Evolutionary conservation across 2,888 invertebrate species (phyloP).

Genomic region (Steinernema carpocapsae): DNA sequence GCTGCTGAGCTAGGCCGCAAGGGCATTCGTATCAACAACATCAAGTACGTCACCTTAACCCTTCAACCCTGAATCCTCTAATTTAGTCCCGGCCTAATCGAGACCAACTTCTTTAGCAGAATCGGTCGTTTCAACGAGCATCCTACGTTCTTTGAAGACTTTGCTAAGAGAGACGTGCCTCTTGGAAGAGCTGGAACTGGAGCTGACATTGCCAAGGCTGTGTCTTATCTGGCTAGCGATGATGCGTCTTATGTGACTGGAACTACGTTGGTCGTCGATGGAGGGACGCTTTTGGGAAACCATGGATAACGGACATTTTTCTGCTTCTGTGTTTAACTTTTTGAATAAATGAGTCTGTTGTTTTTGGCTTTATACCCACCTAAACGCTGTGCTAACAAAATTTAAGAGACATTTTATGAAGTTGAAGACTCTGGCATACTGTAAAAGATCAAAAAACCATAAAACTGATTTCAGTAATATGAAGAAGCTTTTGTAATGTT

Average conservation of each 20-base stretch:
- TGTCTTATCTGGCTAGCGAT: slow-evolving; percentile 83
- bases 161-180: not conserved
- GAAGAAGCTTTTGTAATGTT: too few species aligned
- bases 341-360: too few species aligned
- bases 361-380: too few species aligned
- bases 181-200: slow-evolving; percentile 39
- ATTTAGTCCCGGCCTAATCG: slow-evolving; percentile 16
- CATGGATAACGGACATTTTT: too few species aligned
- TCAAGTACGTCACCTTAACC: slow-evolving; percentile 13
- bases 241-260: slow-evolving; percentile 87
- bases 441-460: too few species aligned
- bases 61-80: not conserved
- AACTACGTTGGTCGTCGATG: slow-evolving; percentile 83
- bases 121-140: not conserved
- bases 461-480: too few species aligned
- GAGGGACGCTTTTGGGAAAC: slow-evolving; percentile 73
- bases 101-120: not conserved
- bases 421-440: too few species aligned
- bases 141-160: not conserved
- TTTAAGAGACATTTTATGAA: too few species aligned
- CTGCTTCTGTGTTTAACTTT: too few species aligned
- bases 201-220: slow-evolving; percentile 84
- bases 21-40: slow-evolving; percentile 6
- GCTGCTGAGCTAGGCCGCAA: not conserved
- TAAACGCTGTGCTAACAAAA: too few species aligned